Evolutionary conservation across 1,140 invertebrate species (phyloP), one percentile per base, ranked within the genome.

Genomic region (Oedothorax gibbosus): DNA sequence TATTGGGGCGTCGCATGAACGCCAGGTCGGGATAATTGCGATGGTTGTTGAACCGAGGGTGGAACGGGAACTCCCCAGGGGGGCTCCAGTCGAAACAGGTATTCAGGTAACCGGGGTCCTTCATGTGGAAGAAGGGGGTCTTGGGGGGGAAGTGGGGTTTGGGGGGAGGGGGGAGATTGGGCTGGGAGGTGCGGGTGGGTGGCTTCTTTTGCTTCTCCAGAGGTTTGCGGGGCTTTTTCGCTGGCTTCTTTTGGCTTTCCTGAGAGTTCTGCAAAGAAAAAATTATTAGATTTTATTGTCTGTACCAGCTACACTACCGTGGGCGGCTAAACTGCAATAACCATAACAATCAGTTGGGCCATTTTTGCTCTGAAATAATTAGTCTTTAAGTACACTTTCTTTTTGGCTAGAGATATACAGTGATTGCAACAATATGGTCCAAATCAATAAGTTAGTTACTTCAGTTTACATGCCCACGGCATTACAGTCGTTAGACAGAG

Each of bases 41-140:
- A 12, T 21, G 53, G 35, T 68, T 68, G 77, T 62, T 54, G 14
- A 49, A 62, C 56, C 77, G 49, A 7, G 77, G 21, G 14, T 62
- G 49, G 12, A 21, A 14, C n/a, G 64, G 49, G 2, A 65, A 65
- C 53, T 53, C 18, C n/a, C 35, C 53, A 49, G 66, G 21, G 20
- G 78, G 66, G 20, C 18, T 71, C 78, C 78, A 81, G 78, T 81
- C 78, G 20, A 81, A 81, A 35, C 21, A 79, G 51, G 14, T 62
- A 7, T n/a, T 65, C 51, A 35, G 64, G 64, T 69, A 56, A 51
- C 35, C 18, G 50, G 66, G 66, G 10, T 14, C 51, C 62, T 81
- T 79, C 12, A 62, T 51, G 65, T 64, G 21, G 49, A 77, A 64
- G 51, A 53, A 53, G 60, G 60, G 76, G 11, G 10, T 4, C 62